phyloP scores from a whole-genome alignment of 2,888 invertebrate genomes.

The Neoaliturus tenellus region DNA sequence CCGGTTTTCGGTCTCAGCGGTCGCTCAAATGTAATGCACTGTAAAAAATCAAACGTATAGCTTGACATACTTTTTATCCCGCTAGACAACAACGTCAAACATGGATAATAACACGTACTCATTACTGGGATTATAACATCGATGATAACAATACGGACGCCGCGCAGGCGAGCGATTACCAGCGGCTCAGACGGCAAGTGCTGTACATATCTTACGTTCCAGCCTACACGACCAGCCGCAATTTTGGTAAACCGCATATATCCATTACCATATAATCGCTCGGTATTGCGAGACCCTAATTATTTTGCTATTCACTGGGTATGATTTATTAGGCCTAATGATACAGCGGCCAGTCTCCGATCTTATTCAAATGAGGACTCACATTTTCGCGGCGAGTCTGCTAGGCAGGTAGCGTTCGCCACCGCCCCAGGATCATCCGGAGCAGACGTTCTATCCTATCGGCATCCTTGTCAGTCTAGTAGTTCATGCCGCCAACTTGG shows the following conservation, averaged over 20 bases:
- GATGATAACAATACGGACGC: background rate
- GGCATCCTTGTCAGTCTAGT: background rate
- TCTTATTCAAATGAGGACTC: conserved; percentile 45
- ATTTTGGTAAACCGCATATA: conserved; percentile 54
- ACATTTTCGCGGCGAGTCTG: conserved; percentile 19
- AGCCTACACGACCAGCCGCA: conserved; percentile 32
- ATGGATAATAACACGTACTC: background rate
- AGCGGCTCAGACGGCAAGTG: background rate
- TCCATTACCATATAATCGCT: conserved; percentile 53
- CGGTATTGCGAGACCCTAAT: conserved; percentile 52
- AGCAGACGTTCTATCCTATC: background rate
- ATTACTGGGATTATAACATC: background rate
- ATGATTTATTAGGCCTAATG: conserved; percentile 53
- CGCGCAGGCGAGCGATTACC: background rate
- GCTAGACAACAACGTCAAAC: background rate
- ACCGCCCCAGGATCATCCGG: background rate
- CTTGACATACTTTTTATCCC: background rate
- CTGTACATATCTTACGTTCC: conserved; percentile 15
- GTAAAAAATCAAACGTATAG: conserved; percentile 16
- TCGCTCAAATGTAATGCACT: conserved; percentile 27
- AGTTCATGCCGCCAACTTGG: background rate
- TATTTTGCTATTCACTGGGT: conserved; percentile 54
- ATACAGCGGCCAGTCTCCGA: conserved; percentile 47
- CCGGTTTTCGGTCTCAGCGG: conserved; percentile 25
- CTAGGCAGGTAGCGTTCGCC: background rate